Base-by-base conservation (phyloP, 2,113 vertebrate species). In the Otolemur garnettii region DNA sequence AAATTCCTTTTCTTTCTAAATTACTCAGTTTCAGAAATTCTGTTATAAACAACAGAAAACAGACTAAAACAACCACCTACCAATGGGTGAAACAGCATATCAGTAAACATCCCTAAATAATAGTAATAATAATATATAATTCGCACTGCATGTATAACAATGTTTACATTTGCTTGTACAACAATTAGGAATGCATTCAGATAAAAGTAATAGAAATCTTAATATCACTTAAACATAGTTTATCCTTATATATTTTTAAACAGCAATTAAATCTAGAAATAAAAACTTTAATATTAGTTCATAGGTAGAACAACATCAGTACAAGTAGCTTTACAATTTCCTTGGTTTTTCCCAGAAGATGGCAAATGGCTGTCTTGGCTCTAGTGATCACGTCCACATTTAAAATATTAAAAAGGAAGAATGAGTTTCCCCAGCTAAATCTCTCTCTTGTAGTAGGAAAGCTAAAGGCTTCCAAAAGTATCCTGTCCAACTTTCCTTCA, bases 191-290 rank as follows among this genome's bases (percentile, higher is more conserved):
- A 87, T 35, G 2, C 11, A 84, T 75, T 85, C 19, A 38, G 24
- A 86, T 72, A 35, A 93, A 91, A 95, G 4, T 80, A 95, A 78
- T 8, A 95, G 9, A 77, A 94, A 72, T 74, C 15, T 3, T 57
- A 30, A 75, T 1, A 17, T 75, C 57, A 69, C 14, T 71, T 91
- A 87, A 64, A 42, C 38, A 62, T 59, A 66, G 1, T 85, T 83
- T 94, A 55, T 85, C 24, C 9, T 87, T 59, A 38, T 21, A 18
- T 53, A 91, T 77, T 66, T 95, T 89, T 30, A 86, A 38, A 18
- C 57, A 84, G 42, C 17, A 90, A 66, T 84, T 87, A 84, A 59
- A 84, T 95, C 26, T 85, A 15, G 42, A 80, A 93, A 81, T 60
- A 79, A 68, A 71, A 77, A 4, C 18, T 92, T 55, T 91, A 53